Base-by-base conservation (phyloP, 2,113 vertebrate genomes). In the Machaerirhynchus nigripectus region DNA sequence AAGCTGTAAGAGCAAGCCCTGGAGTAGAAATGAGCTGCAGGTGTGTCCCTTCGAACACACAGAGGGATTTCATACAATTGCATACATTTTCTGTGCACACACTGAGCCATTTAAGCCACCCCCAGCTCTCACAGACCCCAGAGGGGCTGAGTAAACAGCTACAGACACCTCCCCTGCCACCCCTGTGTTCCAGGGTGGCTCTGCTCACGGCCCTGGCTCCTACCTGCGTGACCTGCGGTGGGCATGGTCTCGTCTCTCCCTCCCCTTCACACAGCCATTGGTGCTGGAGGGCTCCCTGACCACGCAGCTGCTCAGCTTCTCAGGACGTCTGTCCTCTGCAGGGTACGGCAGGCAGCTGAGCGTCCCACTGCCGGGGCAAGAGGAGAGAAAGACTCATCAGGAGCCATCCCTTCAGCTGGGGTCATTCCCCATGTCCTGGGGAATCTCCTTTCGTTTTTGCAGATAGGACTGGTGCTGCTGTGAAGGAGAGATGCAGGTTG, bases 151-250 rank as follows among this genome's bases (percentile, higher is more conserved):
- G 13, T 1, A 6, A 64, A 21, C 14, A 47, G 4, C 15, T 37
- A 12, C 3, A 2, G 33, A 33, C 0, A 0, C 15, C 11, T 56
- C 20, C 59, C 56, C 16, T 39, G 21, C 26, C 37, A 56, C 2
- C 7, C 11, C 22, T 8, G 2, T 17, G 40, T 13, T 26, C 14
- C 2, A 1, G 22, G 15, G 19, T 9, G 71, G 42, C 35, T 30
- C 13, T 0, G 0, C 27, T 33, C 30, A 0, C 1, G 12, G 50
- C 23, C 24, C 24, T 1, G 11, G 20, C 8, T 50, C 98, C 96
- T 90, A 99, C 99, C 98, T 99, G 95, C 63, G 96, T 61, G 97
- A 95, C 94, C 97, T 97, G 84, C 79, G 95, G 37, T 67, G 98
- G 30, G 92, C 95, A 73, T 73, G 96, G 50, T 89, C 98, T 44